Evolutionary conservation across 37 sponge, comb jelly and placozoan genomes (phyloP).

Genomic region (Crambe crambe): DNA sequence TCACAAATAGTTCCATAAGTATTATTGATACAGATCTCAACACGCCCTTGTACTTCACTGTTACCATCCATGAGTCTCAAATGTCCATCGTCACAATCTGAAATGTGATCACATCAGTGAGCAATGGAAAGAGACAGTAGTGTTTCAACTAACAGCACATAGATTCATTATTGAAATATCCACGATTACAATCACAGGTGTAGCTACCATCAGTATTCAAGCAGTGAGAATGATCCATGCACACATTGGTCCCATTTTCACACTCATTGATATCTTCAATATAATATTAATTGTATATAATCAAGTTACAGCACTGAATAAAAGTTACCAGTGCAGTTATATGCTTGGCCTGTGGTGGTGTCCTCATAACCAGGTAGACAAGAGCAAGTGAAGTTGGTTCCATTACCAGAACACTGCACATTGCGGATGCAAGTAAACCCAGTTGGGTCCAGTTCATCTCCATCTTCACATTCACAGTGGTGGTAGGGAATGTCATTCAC

Average conservation of each 20-base stretch:
- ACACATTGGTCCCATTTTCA: neutral
- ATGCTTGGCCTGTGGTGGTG: neutral
- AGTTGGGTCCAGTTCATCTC: conserved; percentile 9
- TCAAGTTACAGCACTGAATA: too few relatives aligned
- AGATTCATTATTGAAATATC: conserved; percentile 27
- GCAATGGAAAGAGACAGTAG: neutral
- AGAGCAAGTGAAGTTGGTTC: conserved; percentile 15
- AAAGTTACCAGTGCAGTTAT: neutral
- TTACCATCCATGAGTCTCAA: conserved; percentile 14
- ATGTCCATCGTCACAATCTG: conserved; percentile 25
- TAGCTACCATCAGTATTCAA: conserved; percentile 37
- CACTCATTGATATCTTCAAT: conserved; percentile 46
- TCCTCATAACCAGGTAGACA: conserved; percentile 13
- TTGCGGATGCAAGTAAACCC: conserved; percentile 3
- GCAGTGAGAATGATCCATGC: conserved; percentile 17
- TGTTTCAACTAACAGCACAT: conserved; percentile 4
- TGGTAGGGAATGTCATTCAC: neutral
- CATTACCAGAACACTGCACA: neutral
- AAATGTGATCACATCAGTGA: neutral
- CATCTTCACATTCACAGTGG: conserved; percentile 19
- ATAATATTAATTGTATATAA: too few relatives aligned
- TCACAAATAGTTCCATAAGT: conserved; percentile 50
- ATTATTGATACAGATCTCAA: conserved; percentile 33
- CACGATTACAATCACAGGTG: conserved; percentile 31
- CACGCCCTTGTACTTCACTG: conserved; percentile 6